Evolutionary conservation across 35 echinoderm and acorn worm genomes (phyloP), one percentile per base, ranked within the genome.

Genomic region (Heliocidaris tuberculata): DNA sequence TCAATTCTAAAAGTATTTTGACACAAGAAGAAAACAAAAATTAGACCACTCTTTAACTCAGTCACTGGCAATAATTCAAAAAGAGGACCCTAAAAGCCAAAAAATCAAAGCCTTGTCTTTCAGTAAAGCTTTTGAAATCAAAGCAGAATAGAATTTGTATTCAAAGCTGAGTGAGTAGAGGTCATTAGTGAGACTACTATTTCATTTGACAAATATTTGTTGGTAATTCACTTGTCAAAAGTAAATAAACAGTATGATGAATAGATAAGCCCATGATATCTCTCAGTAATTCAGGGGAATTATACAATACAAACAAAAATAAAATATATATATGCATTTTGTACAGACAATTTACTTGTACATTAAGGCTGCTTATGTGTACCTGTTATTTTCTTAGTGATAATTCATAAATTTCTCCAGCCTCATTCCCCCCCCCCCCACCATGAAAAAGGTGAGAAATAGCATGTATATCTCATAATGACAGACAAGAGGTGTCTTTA

Each of bases 191-290:
- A 78, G 65, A 27, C 52, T 56, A 56, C 15, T 56, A 78, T 78
- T 78, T 78, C 21, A 78, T 78, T 78, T 78, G 65, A 78, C 27
- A n/a, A 78, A 78, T 78, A 78, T 78, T 78, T 78, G 27, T 78
- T 78, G 65, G 4, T n/a, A 78, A 78, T 78, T 78, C 65, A 78
- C 65, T 78, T 78, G 65, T 78, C 65, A 78, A 78, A 78, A 78
- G 65, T 19, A 78, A 78, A 78, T 78, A 78, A 78, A 78, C 65
- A 78, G 65, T n/a, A 8, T 78, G 21, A 78, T 78, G 19, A 78
- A 78, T 8, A 19, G 65, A 78, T 78, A 78, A 78, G 65, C 52
- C 35, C 35, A 42, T 42, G 35, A 56, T 56, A 78, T n/a, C 0
- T 78, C 19, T 27, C 7, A 78, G 65, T n/a, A 27, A 78, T 19